A percentile compares a stretch with the other conserved stretches of the same genome.
Conservation (phyloP, 2,888 invertebrate genomes). For the Eugnorisma glareosa region DNA sequence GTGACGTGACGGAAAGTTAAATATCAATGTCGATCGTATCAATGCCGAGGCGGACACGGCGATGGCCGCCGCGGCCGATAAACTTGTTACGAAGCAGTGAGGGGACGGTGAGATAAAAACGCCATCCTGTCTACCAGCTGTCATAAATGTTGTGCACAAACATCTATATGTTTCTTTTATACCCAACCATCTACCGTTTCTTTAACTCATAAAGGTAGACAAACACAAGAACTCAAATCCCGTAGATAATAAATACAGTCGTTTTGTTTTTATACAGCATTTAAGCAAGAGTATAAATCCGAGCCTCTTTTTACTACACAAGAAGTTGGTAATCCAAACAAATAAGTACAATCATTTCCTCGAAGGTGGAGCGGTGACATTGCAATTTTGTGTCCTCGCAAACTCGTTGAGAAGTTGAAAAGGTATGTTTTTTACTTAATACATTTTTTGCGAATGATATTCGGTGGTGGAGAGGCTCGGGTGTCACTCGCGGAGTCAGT, state of each 20-base stretch:
- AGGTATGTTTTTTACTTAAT: slow-evolving; percentile 84
- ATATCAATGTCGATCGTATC: slow-evolving; percentile 84
- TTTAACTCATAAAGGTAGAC: slow-evolving; percentile 61
- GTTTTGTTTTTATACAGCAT: slow-evolving; percentile 60
- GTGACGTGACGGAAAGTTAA: slow-evolving; percentile 87
- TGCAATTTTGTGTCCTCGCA: slow-evolving; percentile 76
- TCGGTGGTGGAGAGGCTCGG: slow-evolving; percentile 82
- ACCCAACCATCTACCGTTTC: slow-evolving; percentile 41
- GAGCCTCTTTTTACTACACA: slow-evolving; percentile 27
- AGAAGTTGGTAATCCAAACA: slow-evolving; percentile 50
- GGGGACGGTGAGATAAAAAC: slow-evolving; percentile 58
- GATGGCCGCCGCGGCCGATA: slow-evolving; percentile 58
- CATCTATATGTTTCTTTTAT: slow-evolving; percentile 65
- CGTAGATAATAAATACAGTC: slow-evolving; percentile 59
- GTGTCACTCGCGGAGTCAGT: slow-evolving; percentile 86
- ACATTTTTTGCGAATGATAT: slow-evolving; percentile 83
- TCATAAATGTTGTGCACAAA: slow-evolving; percentile 65
- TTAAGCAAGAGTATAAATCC: slow-evolving; percentile 47
- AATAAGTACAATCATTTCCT: slow-evolving; percentile 65
- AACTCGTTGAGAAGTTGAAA: slow-evolving; percentile 83
- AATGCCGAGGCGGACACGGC: slow-evolving; percentile 59
- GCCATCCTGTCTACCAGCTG: slow-evolving; percentile 50
- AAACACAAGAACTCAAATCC: slow-evolving; percentile 51
- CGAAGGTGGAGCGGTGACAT: slow-evolving; percentile 72
- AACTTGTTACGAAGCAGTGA: slow-evolving; percentile 59